Base-by-base conservation (phyloP, 2,888 invertebrate genomes). In the Laspeyria flexula region DNA sequence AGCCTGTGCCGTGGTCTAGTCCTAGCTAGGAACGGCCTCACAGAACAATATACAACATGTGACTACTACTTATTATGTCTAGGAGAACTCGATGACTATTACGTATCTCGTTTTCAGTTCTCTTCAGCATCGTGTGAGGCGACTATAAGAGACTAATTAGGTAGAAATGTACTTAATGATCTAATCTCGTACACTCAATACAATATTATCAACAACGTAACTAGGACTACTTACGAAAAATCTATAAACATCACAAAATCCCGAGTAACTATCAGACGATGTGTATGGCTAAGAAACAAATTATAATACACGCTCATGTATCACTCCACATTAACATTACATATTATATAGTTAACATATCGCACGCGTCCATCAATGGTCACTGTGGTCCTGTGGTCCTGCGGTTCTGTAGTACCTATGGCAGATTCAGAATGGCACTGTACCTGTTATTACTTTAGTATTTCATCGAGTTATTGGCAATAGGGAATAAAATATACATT, bases 201-300 rank as follows among this genome's bases (percentile, higher is more conserved):
- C 79, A 79, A 79, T 84, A 81, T 69, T 66, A 64, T 86, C 83
- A 90, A 89, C 90, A 90, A 89, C 81, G 71, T 81, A 87, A 84
- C 88, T 90, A 90, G 74, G 62, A 38, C 86, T 88, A 89, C 82
- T 81, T 85, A 88, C 72, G 71, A 77, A 73, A 71, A 80, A 83
- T 79, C 86, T 88, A 85, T 86, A 71, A 87, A 85, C 88, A 86
- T 88, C 86, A 86, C 88, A 77, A 81, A 86, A 84, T 83, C 75
- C 77, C 50, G 53, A 66, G 48, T 57, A 55, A 59, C 48, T 59
- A 55, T 66, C 58, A 67, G 67, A 80, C 62, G 55, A 67, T 74
- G 77, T 69, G 72, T 79, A 77, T 73, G 76, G 79, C 79, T 82
- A 83, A 78, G 61, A 78, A 77, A 81, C 64, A 66, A 79, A 75